Evolutionary conservation across 2,113 vertebrate genomes (phyloP).

Genomic region (Myrmophylax atrothorax): DNA sequence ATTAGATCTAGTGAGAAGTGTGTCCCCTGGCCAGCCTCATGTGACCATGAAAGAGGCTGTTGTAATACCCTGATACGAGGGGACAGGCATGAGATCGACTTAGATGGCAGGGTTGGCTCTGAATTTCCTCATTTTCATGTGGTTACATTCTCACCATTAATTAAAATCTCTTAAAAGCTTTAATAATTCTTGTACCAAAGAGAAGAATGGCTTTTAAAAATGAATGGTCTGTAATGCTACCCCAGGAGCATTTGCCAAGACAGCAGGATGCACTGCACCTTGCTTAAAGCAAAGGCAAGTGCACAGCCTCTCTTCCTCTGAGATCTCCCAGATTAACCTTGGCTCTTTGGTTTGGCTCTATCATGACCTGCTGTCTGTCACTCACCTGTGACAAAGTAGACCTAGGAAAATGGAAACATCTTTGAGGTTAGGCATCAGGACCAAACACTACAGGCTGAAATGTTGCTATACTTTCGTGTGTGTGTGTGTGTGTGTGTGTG

Average conservation of each 20-base stretch:
- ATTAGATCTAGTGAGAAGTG: slow-evolving; percentile 45
- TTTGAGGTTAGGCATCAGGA: neutral
- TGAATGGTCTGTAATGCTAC: neutral
- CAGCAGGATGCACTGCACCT: neutral
- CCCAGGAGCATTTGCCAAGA: neutral
- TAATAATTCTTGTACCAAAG: neutral
- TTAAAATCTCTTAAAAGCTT: neutral
- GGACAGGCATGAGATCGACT: slow-evolving; percentile 48
- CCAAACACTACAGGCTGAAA: neutral
- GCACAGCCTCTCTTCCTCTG: neutral
- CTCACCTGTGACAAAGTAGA: neutral
- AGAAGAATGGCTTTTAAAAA: neutral
- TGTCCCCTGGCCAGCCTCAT: slow-evolving; percentile 58
- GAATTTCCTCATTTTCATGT: neutral
- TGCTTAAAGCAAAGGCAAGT: neutral
- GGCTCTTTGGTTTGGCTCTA: neutral
- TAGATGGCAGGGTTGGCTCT: neutral
- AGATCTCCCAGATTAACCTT: neutral
- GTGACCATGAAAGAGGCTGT: slow-evolving; percentile 54
- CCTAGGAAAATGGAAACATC: neutral
- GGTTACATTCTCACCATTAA: neutral
- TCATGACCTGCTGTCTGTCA: neutral
- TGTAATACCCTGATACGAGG: slow-evolving; percentile 24
- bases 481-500: neutral
- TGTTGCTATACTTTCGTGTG: neutral